Evolutionary conservation across 37 sponge, comb jelly and placozoan genomes (phyloP).

Genomic region (Halisarca cf. caerulea): DNA sequence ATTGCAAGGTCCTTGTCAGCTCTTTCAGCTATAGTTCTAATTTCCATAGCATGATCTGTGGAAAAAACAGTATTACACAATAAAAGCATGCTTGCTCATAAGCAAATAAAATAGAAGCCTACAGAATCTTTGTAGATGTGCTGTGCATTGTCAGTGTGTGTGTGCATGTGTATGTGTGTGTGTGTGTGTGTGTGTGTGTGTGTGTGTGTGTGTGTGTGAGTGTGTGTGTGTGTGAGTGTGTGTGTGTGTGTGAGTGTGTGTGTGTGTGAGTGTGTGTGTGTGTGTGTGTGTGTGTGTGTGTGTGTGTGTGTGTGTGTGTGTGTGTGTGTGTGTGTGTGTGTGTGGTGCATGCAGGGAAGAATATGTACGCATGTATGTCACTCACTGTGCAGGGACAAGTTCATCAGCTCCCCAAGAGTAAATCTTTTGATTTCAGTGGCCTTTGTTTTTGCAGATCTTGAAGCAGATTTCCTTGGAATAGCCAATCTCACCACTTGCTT

Average conservation of each 20-base stretch:
- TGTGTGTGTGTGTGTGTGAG: neutral
- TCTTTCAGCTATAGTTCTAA: constrained; percentile 59
- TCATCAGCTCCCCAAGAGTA: neutral
- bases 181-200: neutral
- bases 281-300: neutral
- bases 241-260: neutral
- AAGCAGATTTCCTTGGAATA: neutral
- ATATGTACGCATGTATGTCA: neutral
- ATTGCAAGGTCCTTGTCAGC: constrained; percentile 87
- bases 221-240: neutral
- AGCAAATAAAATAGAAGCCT: neutral
- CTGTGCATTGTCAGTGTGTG: neutral
- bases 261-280: neutral
- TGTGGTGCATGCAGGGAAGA: too few species aligned
- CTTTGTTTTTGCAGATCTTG: neutral
- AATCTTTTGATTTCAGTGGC: neutral
- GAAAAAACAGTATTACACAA: neutral
- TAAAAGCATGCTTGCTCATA: neutral
- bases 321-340: neutral
- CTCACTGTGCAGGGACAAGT: neutral
- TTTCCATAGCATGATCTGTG: constrained; percentile 57
- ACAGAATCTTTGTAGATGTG: neutral
- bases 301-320: too few species aligned
- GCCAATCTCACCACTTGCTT: constrained; percentile 75
- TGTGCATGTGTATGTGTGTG: neutral